These are phyloP conservation scores for Pogoniulus pusillus DNA, from an alignment of 2,797 vertebrate genomes.

Conservation along the genomic window DNA sequence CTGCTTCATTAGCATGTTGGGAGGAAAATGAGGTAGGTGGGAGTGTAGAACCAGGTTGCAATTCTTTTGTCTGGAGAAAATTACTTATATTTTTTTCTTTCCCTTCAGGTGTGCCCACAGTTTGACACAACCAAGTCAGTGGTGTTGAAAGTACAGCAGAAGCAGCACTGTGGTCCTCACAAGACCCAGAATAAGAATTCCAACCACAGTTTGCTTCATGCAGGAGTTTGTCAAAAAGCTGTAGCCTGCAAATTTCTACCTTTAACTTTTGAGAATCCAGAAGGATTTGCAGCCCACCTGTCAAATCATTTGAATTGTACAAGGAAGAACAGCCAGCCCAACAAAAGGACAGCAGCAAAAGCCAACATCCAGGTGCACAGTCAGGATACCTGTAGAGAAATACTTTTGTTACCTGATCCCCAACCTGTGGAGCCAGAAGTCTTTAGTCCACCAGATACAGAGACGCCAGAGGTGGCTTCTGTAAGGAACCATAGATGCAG, in stretches of 20 bases:
- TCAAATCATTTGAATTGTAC: fast-evolving
- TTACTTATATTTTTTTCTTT: neutral
- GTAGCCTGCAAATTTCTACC: slow-evolving; percentile 77
- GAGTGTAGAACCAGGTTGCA: neutral
- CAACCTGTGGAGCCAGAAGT: neutral
- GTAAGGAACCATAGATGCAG: neutral
- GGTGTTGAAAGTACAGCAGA: slow-evolving; percentile 46
- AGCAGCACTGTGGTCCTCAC: slow-evolving; percentile 18
- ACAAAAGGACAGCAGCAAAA: neutral
- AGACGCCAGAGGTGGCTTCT: slow-evolving; percentile 65
- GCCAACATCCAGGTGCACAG: neutral
- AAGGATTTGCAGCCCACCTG: neutral
- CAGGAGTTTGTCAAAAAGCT: slow-evolving; percentile 59
- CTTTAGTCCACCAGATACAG: slow-evolving; percentile 59
- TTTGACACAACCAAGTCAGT: slow-evolving; percentile 75
- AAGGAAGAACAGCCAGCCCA: neutral
- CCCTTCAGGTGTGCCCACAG: slow-evolving; percentile 83
- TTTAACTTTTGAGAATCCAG: slow-evolving; percentile 77
- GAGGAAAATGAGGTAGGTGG: neutral
- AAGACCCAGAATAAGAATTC: slow-evolving; percentile 61
- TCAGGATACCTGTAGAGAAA: neutral
- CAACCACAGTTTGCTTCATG: slow-evolving; percentile 4
- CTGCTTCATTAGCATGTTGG: neutral
- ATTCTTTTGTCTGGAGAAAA: neutral
- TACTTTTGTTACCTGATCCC: neutral